Conservation (phyloP, 2,888 invertebrate species). For the Zeuzera pyrina region DNA sequence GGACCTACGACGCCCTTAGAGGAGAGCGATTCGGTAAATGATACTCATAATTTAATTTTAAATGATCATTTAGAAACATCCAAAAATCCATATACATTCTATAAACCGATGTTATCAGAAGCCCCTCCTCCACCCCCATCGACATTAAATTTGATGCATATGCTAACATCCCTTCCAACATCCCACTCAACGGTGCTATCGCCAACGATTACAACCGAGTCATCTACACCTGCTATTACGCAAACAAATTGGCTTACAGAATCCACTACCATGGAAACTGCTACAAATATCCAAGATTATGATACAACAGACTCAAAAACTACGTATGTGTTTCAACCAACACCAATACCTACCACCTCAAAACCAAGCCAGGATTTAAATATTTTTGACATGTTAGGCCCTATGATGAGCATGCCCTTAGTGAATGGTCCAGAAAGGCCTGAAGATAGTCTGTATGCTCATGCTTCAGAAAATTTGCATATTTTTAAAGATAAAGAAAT, state of each 20-base stretch:
- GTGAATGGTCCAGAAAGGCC: conserved; percentile 47
- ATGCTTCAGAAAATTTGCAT: conserved; percentile 56
- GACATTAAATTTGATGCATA: conserved; percentile 25
- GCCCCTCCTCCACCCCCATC: conserved; percentile 43
- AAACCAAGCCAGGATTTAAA: conserved; percentile 29
- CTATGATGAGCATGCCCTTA: conserved; percentile 65
- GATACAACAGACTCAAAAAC: conserved; percentile 32
- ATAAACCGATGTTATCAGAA: conserved; percentile 52
- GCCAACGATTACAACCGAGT: conserved; percentile 19
- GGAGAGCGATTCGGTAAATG: conserved; percentile 36
- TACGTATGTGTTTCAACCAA: conserved; percentile 23
- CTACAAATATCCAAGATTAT: conserved; percentile 25
- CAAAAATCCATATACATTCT: conserved; percentile 46
- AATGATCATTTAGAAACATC: conserved; percentile 35
- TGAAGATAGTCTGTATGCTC: conserved; percentile 58
- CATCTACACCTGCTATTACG: conserved; percentile 18
- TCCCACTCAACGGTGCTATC: conserved; percentile 48
- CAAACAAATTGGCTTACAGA: conserved; percentile 29
- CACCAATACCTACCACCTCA: conserved; percentile 20
- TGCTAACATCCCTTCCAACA: conserved; percentile 47
- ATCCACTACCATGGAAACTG: conserved; percentile 27
- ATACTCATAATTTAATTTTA: conserved; percentile 52
- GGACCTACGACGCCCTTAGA: conserved; percentile 59
- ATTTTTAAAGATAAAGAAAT: conserved; percentile 43
- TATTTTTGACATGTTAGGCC: conserved; percentile 50